Conservation (phyloP, 2,113 vertebrate genomes). For the Myodes glareolus region DNA sequence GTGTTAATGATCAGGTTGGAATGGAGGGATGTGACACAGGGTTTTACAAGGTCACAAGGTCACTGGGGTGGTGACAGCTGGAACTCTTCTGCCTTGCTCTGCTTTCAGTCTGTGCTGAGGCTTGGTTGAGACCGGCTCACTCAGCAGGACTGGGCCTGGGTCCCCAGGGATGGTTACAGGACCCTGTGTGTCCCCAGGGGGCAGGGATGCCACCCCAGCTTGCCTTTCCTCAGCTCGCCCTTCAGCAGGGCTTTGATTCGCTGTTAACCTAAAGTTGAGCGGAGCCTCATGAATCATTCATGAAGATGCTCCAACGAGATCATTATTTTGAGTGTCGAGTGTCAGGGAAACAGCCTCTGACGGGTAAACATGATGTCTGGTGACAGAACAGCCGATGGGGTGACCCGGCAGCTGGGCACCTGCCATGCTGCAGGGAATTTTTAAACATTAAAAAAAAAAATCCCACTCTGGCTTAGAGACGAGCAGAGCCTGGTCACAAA, state of each 20-base stretch:
- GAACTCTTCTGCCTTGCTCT: not conserved
- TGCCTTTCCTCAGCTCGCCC: not conserved
- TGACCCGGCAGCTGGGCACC: constrained; percentile 66
- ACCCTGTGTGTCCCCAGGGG: not conserved
- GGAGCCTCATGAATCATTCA: constrained; percentile 74
- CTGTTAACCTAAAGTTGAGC: constrained; percentile 62
- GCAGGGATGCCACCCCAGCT: not conserved
- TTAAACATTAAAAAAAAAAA: constrained; percentile 36
- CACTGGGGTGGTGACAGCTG: accelerated
- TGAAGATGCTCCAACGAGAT: constrained; percentile 62
- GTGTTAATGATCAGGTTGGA: too few species aligned
- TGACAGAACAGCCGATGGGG: constrained; percentile 74
- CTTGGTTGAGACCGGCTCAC: not conserved
- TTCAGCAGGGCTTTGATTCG: constrained; percentile 61
- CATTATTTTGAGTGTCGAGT: constrained; percentile 78
- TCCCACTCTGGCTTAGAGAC: not conserved
- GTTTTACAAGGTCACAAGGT: not conserved
- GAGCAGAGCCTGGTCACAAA: not conserved
- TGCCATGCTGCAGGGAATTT: constrained; percentile 66
- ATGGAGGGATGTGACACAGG: not conserved
- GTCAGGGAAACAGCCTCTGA: constrained; percentile 80
- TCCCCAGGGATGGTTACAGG: not conserved
- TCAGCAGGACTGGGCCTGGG: not conserved
- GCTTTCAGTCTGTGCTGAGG: accelerated
- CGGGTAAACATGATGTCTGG: constrained; percentile 76